A percentile compares a stretch with the other conserved stretches of the same genome.
phyloP scores from a whole-genome alignment of 1,140 invertebrate genomes.

The Cepaea nemoralis region DNA sequence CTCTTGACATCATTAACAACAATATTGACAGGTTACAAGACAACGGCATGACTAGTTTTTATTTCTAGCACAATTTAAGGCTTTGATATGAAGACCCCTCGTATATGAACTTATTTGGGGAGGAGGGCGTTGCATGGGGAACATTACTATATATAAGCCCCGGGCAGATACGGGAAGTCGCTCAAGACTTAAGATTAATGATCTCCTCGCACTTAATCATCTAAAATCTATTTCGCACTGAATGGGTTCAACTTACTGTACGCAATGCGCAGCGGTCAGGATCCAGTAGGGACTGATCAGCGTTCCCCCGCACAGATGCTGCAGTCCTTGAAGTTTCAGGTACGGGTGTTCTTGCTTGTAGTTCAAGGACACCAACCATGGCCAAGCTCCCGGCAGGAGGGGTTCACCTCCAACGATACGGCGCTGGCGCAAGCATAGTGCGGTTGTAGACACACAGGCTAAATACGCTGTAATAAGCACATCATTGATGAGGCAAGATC shows the following conservation, averaged over 20 bases:
- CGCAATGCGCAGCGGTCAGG: slow-evolving; percentile 73
- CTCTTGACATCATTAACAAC: too few relatives aligned
- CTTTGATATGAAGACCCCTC: too few relatives aligned
- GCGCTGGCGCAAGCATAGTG: slow-evolving; percentile 40
- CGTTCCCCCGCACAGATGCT: slow-evolving; percentile 71
- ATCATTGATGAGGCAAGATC: too few relatives aligned
- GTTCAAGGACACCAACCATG: slow-evolving; percentile 67
- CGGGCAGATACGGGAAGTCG: too few relatives aligned
- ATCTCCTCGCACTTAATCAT: too few relatives aligned
- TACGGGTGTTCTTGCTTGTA: slow-evolving; percentile 50
- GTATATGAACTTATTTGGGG: too few relatives aligned
- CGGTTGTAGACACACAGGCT: background rate
- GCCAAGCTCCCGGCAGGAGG: slow-evolving; percentile 61
- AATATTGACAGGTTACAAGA: too few relatives aligned
- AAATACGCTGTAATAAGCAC: background rate
- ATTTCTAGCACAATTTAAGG: too few relatives aligned
- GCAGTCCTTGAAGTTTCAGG: slow-evolving; percentile 50
- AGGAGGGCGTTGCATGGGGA: too few relatives aligned
- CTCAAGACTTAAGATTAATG: too few relatives aligned
- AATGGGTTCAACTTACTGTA: slow-evolving; percentile 67
- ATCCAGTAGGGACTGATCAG: slow-evolving; percentile 71
- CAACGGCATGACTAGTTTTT: too few relatives aligned
- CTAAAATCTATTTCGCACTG: background rate
- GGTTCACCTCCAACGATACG: slow-evolving; percentile 61
- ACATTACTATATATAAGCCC: too few relatives aligned